A percentile compares a stretch with the other conserved stretches of the same genome.
These are phyloP conservation scores for Pangasius sanitwongsei DNA, from an alignment of 2,797 vertebrate species.

Conservation along the genomic window DNA sequence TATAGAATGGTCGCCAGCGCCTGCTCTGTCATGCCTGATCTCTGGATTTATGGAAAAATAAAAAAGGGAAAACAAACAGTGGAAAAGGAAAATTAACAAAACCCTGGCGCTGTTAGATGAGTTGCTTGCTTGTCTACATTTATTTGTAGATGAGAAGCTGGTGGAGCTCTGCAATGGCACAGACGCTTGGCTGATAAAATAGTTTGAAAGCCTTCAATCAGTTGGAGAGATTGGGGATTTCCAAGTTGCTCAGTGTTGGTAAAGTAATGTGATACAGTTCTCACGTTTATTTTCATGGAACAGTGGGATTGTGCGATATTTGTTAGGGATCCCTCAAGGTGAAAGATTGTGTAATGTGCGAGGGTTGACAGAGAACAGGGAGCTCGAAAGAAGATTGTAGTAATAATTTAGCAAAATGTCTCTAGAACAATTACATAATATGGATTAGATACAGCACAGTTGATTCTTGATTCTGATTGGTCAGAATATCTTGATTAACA, in stretches of 20 bases:
- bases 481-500: background rate
- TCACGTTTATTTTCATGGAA: background rate
- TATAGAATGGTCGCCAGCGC: background rate
- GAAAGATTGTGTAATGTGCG: background rate
- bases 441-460: background rate
- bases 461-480: background rate
- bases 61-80: background rate
- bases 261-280: background rate
- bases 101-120: background rate
- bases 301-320: background rate
- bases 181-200: no score
- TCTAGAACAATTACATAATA: background rate
- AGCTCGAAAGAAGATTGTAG: background rate
- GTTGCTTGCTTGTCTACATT: background rate
- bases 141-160: background rate
- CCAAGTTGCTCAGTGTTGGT: background rate
- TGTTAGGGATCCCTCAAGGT: background rate
- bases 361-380: background rate
- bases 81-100: conserved; percentile 6
- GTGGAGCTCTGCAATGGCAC: background rate
- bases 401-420: background rate
- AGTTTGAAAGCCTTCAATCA: background rate
- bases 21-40: conserved; percentile 11
- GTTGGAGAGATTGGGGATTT: background rate
- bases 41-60: background rate